Base-by-base conservation (phyloP, 2,113 vertebrate species). In the Dascyllus trimaculatus region DNA sequence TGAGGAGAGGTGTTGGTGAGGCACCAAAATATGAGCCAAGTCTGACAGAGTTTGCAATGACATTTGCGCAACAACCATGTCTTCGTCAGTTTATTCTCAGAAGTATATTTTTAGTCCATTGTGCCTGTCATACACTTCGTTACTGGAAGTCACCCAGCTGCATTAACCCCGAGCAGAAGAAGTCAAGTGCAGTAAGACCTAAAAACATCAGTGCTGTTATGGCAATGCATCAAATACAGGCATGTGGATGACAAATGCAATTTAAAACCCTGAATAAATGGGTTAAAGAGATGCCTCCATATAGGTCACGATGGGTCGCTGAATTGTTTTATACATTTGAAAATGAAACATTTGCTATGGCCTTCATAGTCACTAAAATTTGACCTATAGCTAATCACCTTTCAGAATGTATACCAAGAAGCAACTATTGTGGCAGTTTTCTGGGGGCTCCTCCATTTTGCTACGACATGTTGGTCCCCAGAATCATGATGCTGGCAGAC, bases 31-130 rank as follows among this genome's bases (percentile, higher is more conserved):
- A 61, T 67, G 25, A 83, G 24, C 38, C 40, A 71, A 35, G 26
- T 60, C 60, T 80, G 19, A 70, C 38, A 60, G 22, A 69, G 53
- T 57, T 38, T 52, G 15, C 26, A 57, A 56, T 67, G 64, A 79
- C 53, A 75, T 80, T 74, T 71, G 43, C 71, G 40, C 11, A 57
- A 32, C n/a, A 76, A 18, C 56, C 57, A 63, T 49, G 49, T 63
- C 25, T 62, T 21, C 21, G 21, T 3, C 22, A 60, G 17, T 75
- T 75, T 9, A 15, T 69, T 25, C 14, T 59, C 25, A 58, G 14
- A 38, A 17, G n/a, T 76, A 29, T 82, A 71, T 60, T 66, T 71
- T 71, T 52, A 32, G 24, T 45, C 15, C 24, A 45, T 3, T 66
- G 25, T 69, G 56, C 2, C 17, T 48, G 17, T 40, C 19, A 52